phyloP scores from a whole-genome alignment of 2,113 vertebrate genomes.

The Zosterops hypoxanthus region DNA sequence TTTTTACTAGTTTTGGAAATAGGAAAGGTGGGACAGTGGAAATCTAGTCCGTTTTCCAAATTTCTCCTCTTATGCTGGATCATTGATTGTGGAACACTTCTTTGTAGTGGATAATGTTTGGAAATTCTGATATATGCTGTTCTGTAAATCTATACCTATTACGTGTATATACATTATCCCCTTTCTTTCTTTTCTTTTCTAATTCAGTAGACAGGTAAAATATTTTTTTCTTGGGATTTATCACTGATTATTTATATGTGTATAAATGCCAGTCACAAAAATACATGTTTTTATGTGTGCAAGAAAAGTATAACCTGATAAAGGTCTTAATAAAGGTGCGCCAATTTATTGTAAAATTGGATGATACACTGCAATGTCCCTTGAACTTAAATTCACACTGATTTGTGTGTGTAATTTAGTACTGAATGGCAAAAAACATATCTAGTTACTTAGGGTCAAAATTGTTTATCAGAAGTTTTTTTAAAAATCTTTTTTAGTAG shows the following conservation, averaged over 20 bases:
- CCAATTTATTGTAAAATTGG: neutral
- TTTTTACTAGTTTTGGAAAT: neutral
- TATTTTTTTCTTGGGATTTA: neutral
- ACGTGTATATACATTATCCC: neutral
- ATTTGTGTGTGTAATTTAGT: neutral
- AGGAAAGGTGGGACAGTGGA: neutral
- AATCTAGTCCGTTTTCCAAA: neutral
- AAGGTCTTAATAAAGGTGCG: neutral
- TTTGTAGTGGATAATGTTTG: neutral
- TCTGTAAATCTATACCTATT: neutral
- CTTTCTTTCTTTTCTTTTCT: neutral
- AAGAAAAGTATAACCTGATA: neutral
- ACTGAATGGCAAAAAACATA: neutral
- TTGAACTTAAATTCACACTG: neutral
- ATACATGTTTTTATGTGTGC: neutral
- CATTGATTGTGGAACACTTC: neutral
- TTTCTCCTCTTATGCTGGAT: neutral
- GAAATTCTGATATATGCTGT: neutral
- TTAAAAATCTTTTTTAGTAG: neutral
- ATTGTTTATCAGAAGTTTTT: neutral
- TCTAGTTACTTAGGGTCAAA: neutral
- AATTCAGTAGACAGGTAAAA: neutral
- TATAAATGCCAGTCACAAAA: neutral
- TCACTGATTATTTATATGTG: neutral
- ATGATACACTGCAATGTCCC: neutral